Conservation (phyloP, 2,888 invertebrate genomes). For the Aplocera efformata region DNA sequence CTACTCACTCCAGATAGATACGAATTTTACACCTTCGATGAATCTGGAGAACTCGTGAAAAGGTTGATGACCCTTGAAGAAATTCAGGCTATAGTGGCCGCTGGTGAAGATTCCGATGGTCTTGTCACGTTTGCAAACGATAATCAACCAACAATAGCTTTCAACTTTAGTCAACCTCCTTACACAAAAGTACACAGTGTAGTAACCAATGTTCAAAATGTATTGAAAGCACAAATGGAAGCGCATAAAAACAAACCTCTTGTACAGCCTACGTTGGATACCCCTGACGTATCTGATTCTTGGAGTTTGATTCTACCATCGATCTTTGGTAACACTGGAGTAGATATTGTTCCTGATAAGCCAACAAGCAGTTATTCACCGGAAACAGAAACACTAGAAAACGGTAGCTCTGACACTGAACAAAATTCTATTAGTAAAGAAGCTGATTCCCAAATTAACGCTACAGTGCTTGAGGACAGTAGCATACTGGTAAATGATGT, state of each 20-base stretch:
- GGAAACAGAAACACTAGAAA: conserved; percentile 67
- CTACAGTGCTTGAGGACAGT: conserved; percentile 33
- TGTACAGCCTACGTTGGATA: conserved; percentile 80
- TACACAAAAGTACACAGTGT: conserved; percentile 88
- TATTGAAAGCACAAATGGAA: conserved; percentile 89
- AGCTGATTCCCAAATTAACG: conserved; percentile 44
- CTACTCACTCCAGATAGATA: conserved; percentile 90
- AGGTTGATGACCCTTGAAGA: conserved; percentile 91
- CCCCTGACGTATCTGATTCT: conserved; percentile 86
- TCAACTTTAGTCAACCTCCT: conserved; percentile 77
- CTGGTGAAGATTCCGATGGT: conserved; percentile 85
- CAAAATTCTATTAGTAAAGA: conserved; percentile 56
- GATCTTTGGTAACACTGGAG: conserved; percentile 86
- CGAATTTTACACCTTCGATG: conserved; percentile 93
- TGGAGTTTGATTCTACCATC: conserved; percentile 92
- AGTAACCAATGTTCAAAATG: conserved; percentile 90
- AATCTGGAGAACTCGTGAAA: conserved; percentile 90
- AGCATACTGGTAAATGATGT: conserved; percentile 4
- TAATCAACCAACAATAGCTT: conserved; percentile 66
- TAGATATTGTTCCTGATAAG: conserved; percentile 80
- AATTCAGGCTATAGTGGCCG: conserved; percentile 91
- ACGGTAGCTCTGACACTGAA: conserved; percentile 38
- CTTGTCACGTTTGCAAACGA: conserved; percentile 74
- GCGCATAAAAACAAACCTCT: conserved; percentile 75
- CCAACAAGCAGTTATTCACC: conserved; percentile 57